Base-by-base conservation (phyloP, 1,140 invertebrate genomes). In the Papilio machaon region DNA sequence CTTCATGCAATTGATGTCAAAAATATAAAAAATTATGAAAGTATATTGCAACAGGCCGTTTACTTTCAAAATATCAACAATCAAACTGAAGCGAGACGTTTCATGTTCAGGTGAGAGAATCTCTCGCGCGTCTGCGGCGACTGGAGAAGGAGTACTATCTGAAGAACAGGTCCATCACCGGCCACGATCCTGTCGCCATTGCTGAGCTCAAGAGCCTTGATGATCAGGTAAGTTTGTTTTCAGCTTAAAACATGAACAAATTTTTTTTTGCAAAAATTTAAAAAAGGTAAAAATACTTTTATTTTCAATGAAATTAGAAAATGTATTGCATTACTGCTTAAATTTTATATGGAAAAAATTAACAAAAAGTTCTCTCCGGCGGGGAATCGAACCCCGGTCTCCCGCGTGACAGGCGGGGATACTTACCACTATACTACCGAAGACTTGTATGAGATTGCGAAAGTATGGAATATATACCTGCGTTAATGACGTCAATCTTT, bases 81-180 rank as follows among this genome's bases (percentile, higher is more conserved):
- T 52, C 15, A 52, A 52, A 58, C 9, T 17, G 0, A 6, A 17
- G 2, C 38, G 2, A 19, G 17, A 73, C n/a, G 10, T 75, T 13
- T 38, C 8, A 47, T 82, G 81, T 85, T 80, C 54, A 95, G 94
- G 97, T 99, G 0, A 92, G 97, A n/a, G 96, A 96, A 73, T 96
- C 98, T 4, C 95, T 99, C 0, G 97, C 97, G 35, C 97, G 98
- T 90, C 94, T 99, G 38, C 95, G 98, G 13, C 95, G 97, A 23
- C 92, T 99, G 23, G 98, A 99, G 90, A 97, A 98, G 87, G 98
- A 99, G 84, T 98, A 98, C 23, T 99, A 99, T 91, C 95, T 98
- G 10, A 96, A 99, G 73, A 97, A 98, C 87, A 97, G 97, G 90
- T 96, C 97, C 43, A 95, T 97, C 38, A 96, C 96, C 10, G 97